Conservation (phyloP, 2,797 vertebrate species). For the Bovichtus diacanthus region DNA sequence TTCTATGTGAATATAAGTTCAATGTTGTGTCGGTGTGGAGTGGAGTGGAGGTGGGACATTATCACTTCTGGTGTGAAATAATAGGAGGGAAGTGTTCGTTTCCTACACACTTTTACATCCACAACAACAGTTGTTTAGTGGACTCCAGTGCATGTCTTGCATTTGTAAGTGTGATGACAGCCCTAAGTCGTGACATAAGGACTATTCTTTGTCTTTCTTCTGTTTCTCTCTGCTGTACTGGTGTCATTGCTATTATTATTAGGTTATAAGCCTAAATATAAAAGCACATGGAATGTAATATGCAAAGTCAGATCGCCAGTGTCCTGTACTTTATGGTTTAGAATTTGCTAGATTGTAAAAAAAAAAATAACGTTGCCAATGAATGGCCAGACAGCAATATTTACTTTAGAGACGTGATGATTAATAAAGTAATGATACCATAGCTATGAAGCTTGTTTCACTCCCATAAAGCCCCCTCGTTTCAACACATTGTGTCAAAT, state of each 20-base stretch:
- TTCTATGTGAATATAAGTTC: conserved; percentile 8
- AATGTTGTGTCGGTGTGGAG: background rate
- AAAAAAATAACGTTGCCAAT: background rate
- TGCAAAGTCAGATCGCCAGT: background rate
- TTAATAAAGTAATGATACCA: no score
- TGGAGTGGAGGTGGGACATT: conserved; percentile 20
- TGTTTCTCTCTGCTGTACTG: background rate
- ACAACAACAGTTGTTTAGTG: background rate
- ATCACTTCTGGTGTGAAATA: background rate
- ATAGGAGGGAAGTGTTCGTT: background rate
- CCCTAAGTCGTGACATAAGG: background rate
- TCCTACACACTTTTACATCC: background rate
- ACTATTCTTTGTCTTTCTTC: background rate
- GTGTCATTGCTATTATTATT: no score
- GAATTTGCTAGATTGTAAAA: background rate
- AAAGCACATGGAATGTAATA: background rate
- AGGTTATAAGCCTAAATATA: background rate
- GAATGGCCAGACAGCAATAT: background rate
- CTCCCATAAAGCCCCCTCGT: background rate
- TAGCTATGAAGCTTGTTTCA: background rate
- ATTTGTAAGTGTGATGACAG: background rate
- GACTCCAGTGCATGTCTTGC: background rate
- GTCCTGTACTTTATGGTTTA: background rate
- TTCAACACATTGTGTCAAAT: background rate
- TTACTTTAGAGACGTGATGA: no score